Percentiles rank a stretch among this genome's conserved stretches.
These are phyloP conservation scores for Antigone vipio DNA, from an alignment of 2,113 vertebrate species.

Conservation along the genomic window DNA sequence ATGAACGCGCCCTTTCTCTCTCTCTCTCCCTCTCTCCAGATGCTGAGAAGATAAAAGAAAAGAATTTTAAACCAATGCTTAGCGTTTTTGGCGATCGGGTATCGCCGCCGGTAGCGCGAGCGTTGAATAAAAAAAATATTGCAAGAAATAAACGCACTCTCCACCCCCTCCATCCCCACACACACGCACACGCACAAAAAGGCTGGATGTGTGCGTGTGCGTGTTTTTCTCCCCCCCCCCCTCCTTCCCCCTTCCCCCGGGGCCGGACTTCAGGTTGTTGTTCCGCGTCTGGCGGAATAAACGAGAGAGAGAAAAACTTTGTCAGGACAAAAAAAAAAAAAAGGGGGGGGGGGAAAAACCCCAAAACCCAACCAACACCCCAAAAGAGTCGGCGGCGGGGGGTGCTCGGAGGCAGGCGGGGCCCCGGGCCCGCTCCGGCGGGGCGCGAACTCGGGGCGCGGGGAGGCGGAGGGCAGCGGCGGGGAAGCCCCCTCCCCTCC, in stretches of 20 bases:
- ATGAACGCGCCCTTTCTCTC: constrained; percentile 83
- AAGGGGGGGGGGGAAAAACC: too few species aligned
- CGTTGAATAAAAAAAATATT: background rate
- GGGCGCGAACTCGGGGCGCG: background rate
- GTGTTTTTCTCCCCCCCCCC: background rate
- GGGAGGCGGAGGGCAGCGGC: background rate
- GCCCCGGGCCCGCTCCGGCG: background rate
- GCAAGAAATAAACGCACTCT: background rate
- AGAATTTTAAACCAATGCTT: constrained; percentile 8
- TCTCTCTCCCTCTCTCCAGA: constrained; percentile 61
- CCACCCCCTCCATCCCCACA: constrained; percentile 28
- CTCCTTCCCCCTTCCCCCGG: background rate
- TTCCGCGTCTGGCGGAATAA: constrained; percentile 34
- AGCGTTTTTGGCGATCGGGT: background rate
- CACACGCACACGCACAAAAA: constrained; percentile 37
- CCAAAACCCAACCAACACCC: background rate
- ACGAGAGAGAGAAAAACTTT: constrained; percentile 62
- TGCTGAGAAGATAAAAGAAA: constrained; percentile 56
- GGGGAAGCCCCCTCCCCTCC: background rate
- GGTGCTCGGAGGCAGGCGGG: background rate
- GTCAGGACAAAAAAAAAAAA: constrained; percentile 32
- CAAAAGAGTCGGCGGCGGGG: background rate
- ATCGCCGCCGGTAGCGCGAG: constrained; percentile 13
- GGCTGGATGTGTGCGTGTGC: background rate
- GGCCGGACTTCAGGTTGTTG: constrained; percentile 55